Conservation (phyloP, 2,797 vertebrate species). For the Galaxias olidus region DNA sequence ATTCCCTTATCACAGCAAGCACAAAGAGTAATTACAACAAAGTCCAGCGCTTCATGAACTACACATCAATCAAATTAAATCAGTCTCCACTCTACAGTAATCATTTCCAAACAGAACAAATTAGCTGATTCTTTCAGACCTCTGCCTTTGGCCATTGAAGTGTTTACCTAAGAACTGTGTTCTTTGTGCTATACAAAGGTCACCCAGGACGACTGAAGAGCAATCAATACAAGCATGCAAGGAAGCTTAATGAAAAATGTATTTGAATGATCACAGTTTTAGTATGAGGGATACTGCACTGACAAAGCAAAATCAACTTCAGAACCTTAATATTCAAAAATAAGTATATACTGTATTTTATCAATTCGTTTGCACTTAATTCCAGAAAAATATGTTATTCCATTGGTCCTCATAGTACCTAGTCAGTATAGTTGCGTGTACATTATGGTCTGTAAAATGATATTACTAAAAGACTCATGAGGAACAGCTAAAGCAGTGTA, state of each 20-base stretch:
- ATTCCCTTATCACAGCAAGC: slow-evolving; percentile 84
- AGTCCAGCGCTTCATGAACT: slow-evolving; percentile 75
- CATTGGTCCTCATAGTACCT: too few relatives aligned
- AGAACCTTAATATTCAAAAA: slow-evolving; percentile 17
- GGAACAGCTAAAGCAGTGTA: too few relatives aligned
- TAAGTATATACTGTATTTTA: too few relatives aligned
- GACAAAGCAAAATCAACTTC: neutral
- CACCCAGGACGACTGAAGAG: slow-evolving; percentile 37
- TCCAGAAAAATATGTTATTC: too few relatives aligned
- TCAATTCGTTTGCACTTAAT: too few relatives aligned
- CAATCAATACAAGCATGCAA: slow-evolving; percentile 22
- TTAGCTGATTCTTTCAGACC: slow-evolving; percentile 52
- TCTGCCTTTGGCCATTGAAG: slow-evolving; percentile 38
- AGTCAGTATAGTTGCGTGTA: too few relatives aligned
- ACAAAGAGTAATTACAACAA: slow-evolving; percentile 87
- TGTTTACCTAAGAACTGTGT: slow-evolving; percentile 53
- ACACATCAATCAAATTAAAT: slow-evolving; percentile 81
- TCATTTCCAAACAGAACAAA: slow-evolving; percentile 72
- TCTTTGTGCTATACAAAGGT: slow-evolving; percentile 44
- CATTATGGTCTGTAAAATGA: too few relatives aligned
- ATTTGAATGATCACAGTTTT: slow-evolving; percentile 15
- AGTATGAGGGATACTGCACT: neutral
- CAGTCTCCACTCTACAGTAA: slow-evolving; percentile 59
- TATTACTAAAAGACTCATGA: too few relatives aligned
- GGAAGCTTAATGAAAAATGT: slow-evolving; percentile 41